These are phyloP conservation scores for Chaetodon auriga DNA, from an alignment of 2,113 vertebrate species.

Conservation along the genomic window DNA sequence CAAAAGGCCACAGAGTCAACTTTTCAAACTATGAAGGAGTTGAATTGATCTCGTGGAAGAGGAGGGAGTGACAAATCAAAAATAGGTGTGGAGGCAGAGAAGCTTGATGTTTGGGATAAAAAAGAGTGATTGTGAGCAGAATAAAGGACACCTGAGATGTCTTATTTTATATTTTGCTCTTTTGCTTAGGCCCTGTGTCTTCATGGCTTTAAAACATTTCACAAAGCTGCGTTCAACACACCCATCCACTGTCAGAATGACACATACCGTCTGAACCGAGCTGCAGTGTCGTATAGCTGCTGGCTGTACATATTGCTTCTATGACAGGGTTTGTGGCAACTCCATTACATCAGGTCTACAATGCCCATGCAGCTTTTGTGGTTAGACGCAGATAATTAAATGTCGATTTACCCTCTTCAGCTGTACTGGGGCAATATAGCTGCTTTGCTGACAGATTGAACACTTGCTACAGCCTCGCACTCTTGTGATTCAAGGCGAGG, in stretches of 20 bases:
- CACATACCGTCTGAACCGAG: background rate
- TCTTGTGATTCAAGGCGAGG: conserved; percentile 77
- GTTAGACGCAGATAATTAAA: conserved; percentile 78
- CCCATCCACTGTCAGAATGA: background rate
- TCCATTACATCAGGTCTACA: conserved; percentile 54
- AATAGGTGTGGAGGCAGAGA: conserved; percentile 30
- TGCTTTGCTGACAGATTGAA: conserved; percentile 78
- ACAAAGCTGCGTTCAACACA: background rate
- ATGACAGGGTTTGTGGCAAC: conserved; percentile 41
- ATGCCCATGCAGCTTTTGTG: conserved; percentile 65
- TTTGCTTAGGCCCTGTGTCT: background rate
- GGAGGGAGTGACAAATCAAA: conserved; percentile 48
- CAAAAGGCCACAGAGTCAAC: conserved; percentile 57
- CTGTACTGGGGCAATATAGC: conserved; percentile 66
- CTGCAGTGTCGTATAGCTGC: conserved; percentile 2
- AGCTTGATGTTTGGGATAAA: conserved; percentile 39
- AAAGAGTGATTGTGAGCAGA: conserved; percentile 33
- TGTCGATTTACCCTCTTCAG: conserved; percentile 70
- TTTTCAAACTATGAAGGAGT: conserved; percentile 60
- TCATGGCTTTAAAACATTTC: conserved; percentile 25
- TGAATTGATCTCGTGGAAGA: conserved; percentile 56
- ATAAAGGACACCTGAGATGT: conserved; percentile 27
- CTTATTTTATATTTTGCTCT: conserved; percentile 8
- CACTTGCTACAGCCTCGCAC: conserved; percentile 60
- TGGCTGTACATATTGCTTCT: conserved; percentile 15